A percentile compares a stretch with the other conserved stretches of the same genome.
These are phyloP conservation scores for Sitta carolinensis DNA, from an alignment of 2,797 vertebrate species.

Conservation along the genomic window DNA sequence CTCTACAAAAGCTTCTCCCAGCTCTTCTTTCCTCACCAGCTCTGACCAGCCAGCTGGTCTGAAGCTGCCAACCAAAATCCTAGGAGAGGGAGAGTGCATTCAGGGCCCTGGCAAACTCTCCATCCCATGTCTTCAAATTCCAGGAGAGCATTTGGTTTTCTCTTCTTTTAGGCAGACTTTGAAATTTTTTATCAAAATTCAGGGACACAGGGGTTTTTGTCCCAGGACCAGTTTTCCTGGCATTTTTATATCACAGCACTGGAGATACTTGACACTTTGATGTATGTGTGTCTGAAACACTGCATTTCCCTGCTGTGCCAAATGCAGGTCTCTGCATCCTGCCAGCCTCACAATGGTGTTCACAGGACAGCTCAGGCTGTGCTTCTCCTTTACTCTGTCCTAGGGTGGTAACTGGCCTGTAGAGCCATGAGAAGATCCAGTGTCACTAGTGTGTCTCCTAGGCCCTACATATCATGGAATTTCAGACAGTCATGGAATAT, in stretches of 20 bases:
- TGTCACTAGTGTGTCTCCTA: not conserved
- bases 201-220: not conserved
- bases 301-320: not conserved
- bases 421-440: not conserved
- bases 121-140: not conserved
- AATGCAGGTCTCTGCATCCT: not conserved
- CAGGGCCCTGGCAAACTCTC: not conserved
- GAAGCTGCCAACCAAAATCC: not conserved
- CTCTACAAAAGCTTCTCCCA: not conserved
- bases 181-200: not conserved
- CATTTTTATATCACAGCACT: not conserved
- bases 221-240: not conserved
- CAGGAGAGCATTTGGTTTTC: not conserved
- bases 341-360: rapidly evolving
- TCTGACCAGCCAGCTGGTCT: not conserved
- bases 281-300: not conserved
- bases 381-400: not conserved
- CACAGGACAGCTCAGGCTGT: rapidly evolving
- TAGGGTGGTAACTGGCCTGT: not conserved
- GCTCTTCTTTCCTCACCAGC: not conserved
- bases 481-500: not conserved
- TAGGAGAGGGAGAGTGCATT: not conserved
- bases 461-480: not conserved
- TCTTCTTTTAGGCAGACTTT: not conserved
- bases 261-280: not conserved